Evolutionary conservation across 2,113 vertebrate species (phyloP).

Genomic region (Nothoprocta pentlandii): DNA sequence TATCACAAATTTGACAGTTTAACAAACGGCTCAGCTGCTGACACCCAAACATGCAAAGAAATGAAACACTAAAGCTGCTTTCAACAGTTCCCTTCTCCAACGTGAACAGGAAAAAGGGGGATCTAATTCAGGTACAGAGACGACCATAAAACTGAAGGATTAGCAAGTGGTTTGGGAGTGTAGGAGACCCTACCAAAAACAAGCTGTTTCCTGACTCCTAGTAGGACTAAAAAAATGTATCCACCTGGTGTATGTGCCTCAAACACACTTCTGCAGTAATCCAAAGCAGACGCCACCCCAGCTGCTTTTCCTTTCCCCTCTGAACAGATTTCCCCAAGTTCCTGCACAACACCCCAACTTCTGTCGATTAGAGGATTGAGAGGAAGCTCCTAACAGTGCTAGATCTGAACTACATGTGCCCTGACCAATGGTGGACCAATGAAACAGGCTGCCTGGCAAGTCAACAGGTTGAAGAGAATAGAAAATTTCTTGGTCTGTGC

Average conservation of each 20-base stretch:
- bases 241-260: not conserved
- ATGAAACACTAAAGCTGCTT: not conserved
- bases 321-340: not conserved
- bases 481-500: not conserved
- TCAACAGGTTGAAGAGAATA: conserved; percentile 30
- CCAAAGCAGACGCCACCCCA: not conserved
- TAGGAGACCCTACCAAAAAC: not conserved
- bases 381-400: not conserved
- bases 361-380: not conserved
- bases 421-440: not conserved
- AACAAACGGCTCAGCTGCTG: not conserved
- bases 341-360: not conserved
- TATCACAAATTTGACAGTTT: not conserved
- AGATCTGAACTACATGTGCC: not conserved
- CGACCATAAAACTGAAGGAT: not conserved
- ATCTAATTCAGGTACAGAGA: conserved; percentile 26
- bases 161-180: not conserved
- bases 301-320: not conserved
- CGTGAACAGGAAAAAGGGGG: not conserved
- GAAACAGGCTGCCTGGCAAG: not conserved
- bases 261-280: not conserved
- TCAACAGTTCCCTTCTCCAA: conserved; percentile 12
- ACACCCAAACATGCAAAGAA: not conserved
- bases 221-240: not conserved
- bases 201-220: not conserved